These are phyloP conservation scores for Podarcis lilfordi DNA, from an alignment of 2,797 vertebrate genomes.

Conservation along the genomic window DNA sequence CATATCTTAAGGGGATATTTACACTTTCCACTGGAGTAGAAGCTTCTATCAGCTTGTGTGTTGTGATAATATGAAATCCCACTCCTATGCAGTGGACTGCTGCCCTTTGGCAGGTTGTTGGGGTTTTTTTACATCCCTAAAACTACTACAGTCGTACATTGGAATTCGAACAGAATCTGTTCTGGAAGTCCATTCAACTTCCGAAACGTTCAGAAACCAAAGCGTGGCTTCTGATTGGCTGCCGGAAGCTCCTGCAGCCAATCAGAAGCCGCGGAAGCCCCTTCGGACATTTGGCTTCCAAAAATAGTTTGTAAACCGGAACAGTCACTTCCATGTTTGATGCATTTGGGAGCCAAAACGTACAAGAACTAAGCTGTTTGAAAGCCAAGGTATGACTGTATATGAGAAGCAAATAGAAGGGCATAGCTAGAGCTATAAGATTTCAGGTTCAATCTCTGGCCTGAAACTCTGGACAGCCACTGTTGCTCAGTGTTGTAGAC, in stretches of 20 bases:
- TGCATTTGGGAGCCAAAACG: not conserved
- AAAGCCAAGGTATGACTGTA: not conserved
- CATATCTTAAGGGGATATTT: not conserved
- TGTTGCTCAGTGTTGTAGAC: not conserved
- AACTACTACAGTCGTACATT: no score
- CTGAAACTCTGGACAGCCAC: not conserved
- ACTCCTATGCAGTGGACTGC: not conserved
- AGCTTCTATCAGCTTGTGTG: not conserved
- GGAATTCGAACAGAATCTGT: no score
- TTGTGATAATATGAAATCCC: not conserved
- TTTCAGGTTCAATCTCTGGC: not conserved
- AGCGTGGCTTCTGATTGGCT: no score
- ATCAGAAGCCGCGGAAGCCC: no score
- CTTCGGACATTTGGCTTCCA: no score
- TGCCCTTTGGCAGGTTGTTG: not conserved
- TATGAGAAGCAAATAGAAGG: not conserved
- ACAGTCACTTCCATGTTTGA: not conserved
- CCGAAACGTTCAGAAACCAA: no score
- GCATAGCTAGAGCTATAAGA: not conserved
- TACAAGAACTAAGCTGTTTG: not conserved
- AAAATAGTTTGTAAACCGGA: no score
- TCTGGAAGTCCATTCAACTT: no score
- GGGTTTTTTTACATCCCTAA: not conserved
- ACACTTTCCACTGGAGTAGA: not conserved
- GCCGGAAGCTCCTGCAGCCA: no score